Conservation (phyloP, 2,797 vertebrate species). For the Pygocentrus nattereri region DNA sequence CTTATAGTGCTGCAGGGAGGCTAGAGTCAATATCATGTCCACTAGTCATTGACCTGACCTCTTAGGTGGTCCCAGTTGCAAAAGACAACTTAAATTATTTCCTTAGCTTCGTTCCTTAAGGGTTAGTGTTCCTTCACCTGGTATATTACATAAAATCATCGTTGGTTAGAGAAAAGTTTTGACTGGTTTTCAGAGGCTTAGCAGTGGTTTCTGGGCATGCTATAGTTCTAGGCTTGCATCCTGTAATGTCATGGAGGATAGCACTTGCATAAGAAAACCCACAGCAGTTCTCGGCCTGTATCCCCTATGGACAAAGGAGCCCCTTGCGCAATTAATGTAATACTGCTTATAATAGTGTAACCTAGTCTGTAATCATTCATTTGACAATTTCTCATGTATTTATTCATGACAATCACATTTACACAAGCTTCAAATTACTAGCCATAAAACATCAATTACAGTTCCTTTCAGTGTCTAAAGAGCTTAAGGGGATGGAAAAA, state of each 20-base stretch:
- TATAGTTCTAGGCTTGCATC: not conserved
- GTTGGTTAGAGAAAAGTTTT: not conserved
- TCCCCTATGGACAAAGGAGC: not conserved
- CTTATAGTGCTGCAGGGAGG: not conserved
- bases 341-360: not conserved
- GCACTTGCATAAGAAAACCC: not conserved
- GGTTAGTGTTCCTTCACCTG: no score
- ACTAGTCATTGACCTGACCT: not conserved
- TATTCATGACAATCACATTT: not conserved
- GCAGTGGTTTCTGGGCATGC: not conserved
- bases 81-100: not conserved
- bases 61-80: not conserved
- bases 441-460: not conserved
- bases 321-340: not conserved
- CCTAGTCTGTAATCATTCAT: not conserved
- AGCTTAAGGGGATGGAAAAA: not conserved
- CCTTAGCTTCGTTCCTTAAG: no score
- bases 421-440: not conserved
- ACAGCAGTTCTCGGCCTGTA: not conserved
- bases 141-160: not conserved
- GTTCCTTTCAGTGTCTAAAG: not conserved
- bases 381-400: not conserved
- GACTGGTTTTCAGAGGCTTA: not conserved
- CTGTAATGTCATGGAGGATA: not conserved
- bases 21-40: not conserved